These are phyloP conservation scores for Hiodon alosoides DNA, from an alignment of 2,113 vertebrate species.

Conservation along the genomic window DNA sequence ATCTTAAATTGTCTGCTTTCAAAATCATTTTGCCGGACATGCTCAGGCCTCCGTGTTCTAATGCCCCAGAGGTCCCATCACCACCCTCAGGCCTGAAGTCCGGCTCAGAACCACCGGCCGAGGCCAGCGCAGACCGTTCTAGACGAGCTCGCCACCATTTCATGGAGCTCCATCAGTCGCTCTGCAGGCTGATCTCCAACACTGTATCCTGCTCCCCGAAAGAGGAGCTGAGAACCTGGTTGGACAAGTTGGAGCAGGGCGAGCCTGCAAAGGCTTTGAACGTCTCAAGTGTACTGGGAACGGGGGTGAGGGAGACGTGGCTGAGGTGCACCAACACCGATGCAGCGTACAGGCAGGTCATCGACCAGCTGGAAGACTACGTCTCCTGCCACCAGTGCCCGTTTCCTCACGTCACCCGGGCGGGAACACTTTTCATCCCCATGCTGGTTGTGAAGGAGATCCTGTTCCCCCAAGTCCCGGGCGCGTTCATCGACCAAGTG, in stretches of 20 bases:
- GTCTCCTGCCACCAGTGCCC: conserved; percentile 66
- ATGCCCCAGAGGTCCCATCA: not conserved
- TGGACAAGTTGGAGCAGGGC: conserved; percentile 37
- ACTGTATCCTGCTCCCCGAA: conserved; percentile 55
- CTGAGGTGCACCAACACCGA: conserved; percentile 61
- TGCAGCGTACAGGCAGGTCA: conserved; percentile 57
- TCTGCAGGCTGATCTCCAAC: conserved; percentile 65
- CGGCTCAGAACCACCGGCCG: conserved; percentile 11
- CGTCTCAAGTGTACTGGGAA: conserved; percentile 45
- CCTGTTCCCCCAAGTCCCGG: conserved; percentile 78
- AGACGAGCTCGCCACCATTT: conserved; percentile 60
- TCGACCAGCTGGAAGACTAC: conserved; percentile 70
- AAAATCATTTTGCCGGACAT: conserved; percentile 1
- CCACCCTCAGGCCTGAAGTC: fast-evolving
- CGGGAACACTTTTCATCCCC: conserved; percentile 82
- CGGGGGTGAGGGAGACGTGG: conserved; percentile 68
- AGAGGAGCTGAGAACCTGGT: conserved; percentile 49
- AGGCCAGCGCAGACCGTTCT: conserved; percentile 6
- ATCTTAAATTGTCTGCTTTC: conserved; percentile 17
- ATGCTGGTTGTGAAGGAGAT: conserved; percentile 89
- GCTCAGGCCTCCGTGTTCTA: fast-evolving
- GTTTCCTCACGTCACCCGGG: conserved; percentile 82
- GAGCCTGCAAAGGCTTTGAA: conserved; percentile 53
- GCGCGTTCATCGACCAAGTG: conserved; percentile 74
- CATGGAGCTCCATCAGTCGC: conserved; percentile 66